Evolutionary conservation across 2,797 vertebrate genomes (phyloP), one percentile per base, ranked within the genome.

Genomic region (Brotula barbata): DNA sequence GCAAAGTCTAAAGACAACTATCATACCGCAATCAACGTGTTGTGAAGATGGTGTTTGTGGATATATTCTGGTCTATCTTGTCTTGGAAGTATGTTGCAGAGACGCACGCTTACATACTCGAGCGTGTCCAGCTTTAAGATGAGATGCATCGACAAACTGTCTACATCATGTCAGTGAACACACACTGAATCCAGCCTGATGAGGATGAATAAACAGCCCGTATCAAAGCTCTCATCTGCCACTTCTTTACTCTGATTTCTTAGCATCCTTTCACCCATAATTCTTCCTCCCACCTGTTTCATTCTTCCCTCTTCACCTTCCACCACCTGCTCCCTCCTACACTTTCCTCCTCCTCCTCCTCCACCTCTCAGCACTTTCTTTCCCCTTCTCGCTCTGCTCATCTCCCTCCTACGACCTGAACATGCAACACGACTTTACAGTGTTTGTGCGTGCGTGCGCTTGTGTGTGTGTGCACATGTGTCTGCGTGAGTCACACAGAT

Each of bases 401-500:
- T 82, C 74, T 83, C 56, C 84, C 87, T 84, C 86, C 87, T 81
- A 87, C 85, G 68, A 81, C 73, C 73, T 45, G 62, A 81, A 70
- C 82, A 80, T 80, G 74, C 59, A 71, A 73, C 45, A 57, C 73
- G 72, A 78, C 80, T 64, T 79, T 58, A 51, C 43, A 20, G 53
- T 52, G 59, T 25, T 60, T 7, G 59, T 44, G 47, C 40, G 58
- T 50, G 50, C 60, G 40, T 44, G 59, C 66, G 60, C n/a, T 50
- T 52, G 67, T 33, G 57, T n/a, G 59, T 36, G 69, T 34, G 54
- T 43, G 63, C 40, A 55, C 23, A 58, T 62, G 74, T 31, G 37
- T 44, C 53, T 68, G 66, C 68, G 73, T 88, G 77, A 86, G 78
- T 90, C 86, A 88, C 85, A 85, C 81, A 82, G 80, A 84, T 90